These are phyloP conservation scores for Columba guinea DNA, from an alignment of 2,797 vertebrate species.

Conservation along the genomic window DNA sequence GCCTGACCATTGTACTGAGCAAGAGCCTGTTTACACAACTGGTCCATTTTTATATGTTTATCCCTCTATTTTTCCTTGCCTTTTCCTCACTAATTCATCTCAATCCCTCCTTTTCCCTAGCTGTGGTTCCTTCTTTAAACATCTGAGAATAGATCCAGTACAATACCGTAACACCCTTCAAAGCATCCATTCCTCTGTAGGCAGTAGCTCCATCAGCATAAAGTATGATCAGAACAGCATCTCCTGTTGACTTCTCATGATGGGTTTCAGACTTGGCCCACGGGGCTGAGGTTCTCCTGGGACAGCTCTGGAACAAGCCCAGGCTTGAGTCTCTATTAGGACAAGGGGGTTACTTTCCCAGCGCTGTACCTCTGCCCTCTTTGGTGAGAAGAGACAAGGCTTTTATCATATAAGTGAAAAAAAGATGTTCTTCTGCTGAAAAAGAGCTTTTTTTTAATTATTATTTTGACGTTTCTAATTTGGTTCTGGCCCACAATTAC, in stretches of 20 bases:
- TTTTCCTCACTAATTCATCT: not conserved
- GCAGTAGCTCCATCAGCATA: not conserved
- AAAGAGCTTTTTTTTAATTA: not conserved
- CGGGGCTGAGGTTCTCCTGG: not conserved
- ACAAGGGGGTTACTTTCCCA: not conserved
- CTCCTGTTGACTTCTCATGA: not conserved
- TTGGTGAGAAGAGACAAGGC: not conserved
- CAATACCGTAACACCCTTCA: not conserved
- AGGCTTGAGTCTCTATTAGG: not conserved
- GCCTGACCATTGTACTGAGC: not conserved
- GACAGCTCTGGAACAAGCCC: not conserved
- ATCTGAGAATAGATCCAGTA: not conserved
- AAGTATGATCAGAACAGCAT: not conserved
- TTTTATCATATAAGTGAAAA: not conserved
- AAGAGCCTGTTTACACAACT: not conserved
- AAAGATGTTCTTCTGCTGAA: not conserved
- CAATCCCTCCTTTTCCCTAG: not conserved
- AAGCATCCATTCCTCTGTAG: too few relatives aligned
- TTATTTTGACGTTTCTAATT: not conserved
- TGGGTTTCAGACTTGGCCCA: not conserved
- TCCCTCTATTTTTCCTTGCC: not conserved
- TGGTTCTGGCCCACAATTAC: not conserved
- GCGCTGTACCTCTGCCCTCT: not conserved
- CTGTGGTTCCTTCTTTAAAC: not conserved
- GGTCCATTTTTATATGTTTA: not conserved